phyloP scores from a whole-genome alignment of 2,113 vertebrate species.

The Podarcis muralis region DNA sequence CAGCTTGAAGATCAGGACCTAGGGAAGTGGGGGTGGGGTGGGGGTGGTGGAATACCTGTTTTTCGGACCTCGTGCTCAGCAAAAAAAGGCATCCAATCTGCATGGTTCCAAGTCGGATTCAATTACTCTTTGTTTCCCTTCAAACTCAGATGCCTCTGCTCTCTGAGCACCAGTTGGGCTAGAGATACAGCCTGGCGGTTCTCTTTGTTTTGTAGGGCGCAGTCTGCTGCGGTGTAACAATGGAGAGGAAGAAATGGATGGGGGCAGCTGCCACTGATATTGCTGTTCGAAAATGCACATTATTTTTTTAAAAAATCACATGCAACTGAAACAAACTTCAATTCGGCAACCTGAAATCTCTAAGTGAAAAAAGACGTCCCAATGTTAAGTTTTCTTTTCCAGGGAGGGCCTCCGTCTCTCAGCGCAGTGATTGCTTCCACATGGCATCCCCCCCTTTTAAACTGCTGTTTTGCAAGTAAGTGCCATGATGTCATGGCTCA shows the following conservation, averaged over 20 bases:
- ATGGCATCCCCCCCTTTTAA: slow-evolving; percentile 32
- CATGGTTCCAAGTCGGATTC: slow-evolving; percentile 30
- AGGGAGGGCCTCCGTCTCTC: slow-evolving; percentile 33
- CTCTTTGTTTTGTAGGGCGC: not conserved
- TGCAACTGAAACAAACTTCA: slow-evolving; percentile 44
- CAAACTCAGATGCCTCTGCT: fast-evolving
- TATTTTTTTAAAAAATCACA: slow-evolving; percentile 26
- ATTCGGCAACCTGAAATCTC: slow-evolving; percentile 60
- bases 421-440: slow-evolving; percentile 61
- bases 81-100: not conserved
- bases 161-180: not conserved
- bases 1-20: not conserved
- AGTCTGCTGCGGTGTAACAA: slow-evolving; percentile 26
- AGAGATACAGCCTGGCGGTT: not conserved
- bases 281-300: slow-evolving; percentile 46
- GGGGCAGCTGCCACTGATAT: slow-evolving; percentile 46
- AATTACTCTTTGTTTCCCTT: slow-evolving; percentile 8
- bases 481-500: slow-evolving; percentile 49
- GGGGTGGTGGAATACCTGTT: not conserved
- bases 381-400: slow-evolving; percentile 30
- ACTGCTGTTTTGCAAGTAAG: slow-evolving; percentile 15
- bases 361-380: slow-evolving; percentile 58
- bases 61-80: slow-evolving; percentile 24
- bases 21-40: not conserved
- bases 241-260: slow-evolving; percentile 57